Evolutionary conservation across 2,113 vertebrate genomes (phyloP).

Genomic region (Gambusia holbrooki): DNA sequence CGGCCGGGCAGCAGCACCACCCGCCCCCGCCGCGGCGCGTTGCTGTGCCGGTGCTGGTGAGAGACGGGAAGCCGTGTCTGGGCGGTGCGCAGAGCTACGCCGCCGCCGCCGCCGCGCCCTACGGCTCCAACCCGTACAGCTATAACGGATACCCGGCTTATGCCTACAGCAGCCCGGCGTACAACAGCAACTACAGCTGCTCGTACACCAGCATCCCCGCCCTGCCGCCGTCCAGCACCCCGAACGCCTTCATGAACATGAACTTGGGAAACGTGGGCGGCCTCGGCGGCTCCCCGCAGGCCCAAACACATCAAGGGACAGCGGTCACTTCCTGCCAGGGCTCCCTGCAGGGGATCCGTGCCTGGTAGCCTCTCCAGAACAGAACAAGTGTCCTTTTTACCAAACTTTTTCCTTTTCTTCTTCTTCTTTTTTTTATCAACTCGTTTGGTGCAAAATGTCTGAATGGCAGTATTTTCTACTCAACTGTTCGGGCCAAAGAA

Average conservation of each 20-base stretch:
- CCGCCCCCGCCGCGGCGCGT: conserved; percentile 88
- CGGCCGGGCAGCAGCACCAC: conserved; percentile 80
- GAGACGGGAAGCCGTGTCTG: conserved; percentile 92
- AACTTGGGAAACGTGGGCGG: conserved; percentile 79
- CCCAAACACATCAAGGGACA: conserved; percentile 80
- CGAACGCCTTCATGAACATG: conserved; percentile 88
- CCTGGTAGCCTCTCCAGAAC: conserved; percentile 83
- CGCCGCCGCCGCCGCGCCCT: conserved; percentile 74
- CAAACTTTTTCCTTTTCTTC: conserved; percentile 6
- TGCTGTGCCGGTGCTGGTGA: conserved; percentile 91
- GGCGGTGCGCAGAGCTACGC: conserved; percentile 85
- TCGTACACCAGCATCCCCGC: conserved; percentile 83
- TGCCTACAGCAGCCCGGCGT: conserved; percentile 84
- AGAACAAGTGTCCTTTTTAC: conserved; percentile 8
- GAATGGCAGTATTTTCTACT: conserved; percentile 40
- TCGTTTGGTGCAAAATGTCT: conserved; percentile 28
- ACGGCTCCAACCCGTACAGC: conserved; percentile 82
- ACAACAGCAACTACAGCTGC: conserved; percentile 88
- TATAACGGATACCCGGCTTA: conserved; percentile 89
- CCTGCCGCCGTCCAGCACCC: conserved; percentile 73
- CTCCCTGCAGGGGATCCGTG: conserved; percentile 90
- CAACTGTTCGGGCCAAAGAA: background rate
- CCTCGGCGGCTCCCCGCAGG: conserved; percentile 76
- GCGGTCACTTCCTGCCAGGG: conserved; percentile 87
- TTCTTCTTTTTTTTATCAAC: conserved; percentile 1